Evolutionary conservation across 2,113 vertebrate genomes (phyloP).

Genomic region (Pseudorhombus dupliciocellatus): DNA sequence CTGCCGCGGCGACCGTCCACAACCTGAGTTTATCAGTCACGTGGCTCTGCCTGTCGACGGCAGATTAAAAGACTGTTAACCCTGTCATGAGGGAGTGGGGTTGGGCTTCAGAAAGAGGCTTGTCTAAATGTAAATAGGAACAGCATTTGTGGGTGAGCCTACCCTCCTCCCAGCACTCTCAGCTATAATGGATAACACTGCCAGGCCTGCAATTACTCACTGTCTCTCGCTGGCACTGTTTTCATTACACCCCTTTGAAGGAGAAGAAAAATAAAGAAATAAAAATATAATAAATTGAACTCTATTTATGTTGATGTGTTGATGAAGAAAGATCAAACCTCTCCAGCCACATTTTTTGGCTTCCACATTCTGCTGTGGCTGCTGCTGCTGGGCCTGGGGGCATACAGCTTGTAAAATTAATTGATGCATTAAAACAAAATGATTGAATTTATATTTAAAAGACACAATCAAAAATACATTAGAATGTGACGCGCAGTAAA

Average conservation of each 20-base stretch:
- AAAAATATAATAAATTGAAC: slow-evolving; percentile 40
- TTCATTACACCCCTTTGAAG: slow-evolving; percentile 75
- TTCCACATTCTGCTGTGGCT: slow-evolving; percentile 10
- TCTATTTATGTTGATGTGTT: slow-evolving; percentile 48
- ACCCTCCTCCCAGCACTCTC: slow-evolving; percentile 49
- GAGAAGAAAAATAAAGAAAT: slow-evolving; percentile 27
- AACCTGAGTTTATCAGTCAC: slow-evolving; percentile 41
- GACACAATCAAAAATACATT: background rate
- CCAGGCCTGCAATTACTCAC: slow-evolving; percentile 80
- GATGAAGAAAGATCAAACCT: slow-evolving; percentile 42
- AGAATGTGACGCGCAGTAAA: background rate
- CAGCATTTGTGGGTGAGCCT: slow-evolving; percentile 59
- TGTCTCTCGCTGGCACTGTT: slow-evolving; percentile 71
- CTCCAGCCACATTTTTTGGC: slow-evolving; percentile 2
- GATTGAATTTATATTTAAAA: background rate
- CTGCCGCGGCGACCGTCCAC: background rate
- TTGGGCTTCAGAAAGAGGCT: slow-evolving; percentile 54
- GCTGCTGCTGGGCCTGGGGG: background rate
- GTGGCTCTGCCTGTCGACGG: slow-evolving; percentile 45
- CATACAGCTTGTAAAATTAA: background rate
- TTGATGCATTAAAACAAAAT: slow-evolving; percentile 14
- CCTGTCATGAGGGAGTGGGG: slow-evolving; percentile 52
- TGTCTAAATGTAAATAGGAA: slow-evolving; percentile 83
- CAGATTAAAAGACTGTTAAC: slow-evolving; percentile 77
- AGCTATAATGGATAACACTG: slow-evolving; percentile 78